phyloP scores from a whole-genome alignment of 2,797 vertebrate species.

The Poecilia picta region DNA sequence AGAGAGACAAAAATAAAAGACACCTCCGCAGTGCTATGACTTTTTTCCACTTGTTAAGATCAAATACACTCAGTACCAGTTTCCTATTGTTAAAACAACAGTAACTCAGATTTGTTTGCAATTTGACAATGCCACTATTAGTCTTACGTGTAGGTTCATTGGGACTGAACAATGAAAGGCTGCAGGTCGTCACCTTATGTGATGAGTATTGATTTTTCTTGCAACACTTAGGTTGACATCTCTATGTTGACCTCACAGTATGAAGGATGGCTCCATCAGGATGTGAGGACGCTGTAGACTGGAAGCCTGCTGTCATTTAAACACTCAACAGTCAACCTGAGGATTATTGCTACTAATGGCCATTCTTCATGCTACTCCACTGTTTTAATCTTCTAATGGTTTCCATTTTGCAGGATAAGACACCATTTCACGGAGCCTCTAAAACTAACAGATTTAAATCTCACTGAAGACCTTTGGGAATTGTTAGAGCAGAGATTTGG shows the following conservation, averaged over 20 bases:
- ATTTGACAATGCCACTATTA: not conserved
- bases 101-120: not conserved
- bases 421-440: not conserved
- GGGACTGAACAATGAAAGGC: not conserved
- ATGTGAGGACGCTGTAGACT: not conserved
- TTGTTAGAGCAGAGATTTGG: not conserved
- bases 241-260: not conserved
- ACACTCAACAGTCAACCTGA: not conserved
- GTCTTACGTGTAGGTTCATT: not conserved
- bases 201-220: not conserved
- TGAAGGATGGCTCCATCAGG: not conserved
- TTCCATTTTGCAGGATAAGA: not conserved
- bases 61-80: constrained; percentile 25
- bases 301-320: not conserved
- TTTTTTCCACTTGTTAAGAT: constrained; percentile 38
- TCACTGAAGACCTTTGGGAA: not conserved
- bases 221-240: not conserved
- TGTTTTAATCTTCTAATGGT: not conserved
- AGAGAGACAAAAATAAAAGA: constrained; percentile 41
- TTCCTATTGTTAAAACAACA: constrained; percentile 7
- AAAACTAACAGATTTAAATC: not conserved
- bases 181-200: not conserved
- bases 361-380: not conserved
- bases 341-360: not conserved
- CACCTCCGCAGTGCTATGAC: not conserved